Evolutionary conservation across 2,113 vertebrate species (phyloP).

Genomic region (Neomonachus schauinslandi): DNA sequence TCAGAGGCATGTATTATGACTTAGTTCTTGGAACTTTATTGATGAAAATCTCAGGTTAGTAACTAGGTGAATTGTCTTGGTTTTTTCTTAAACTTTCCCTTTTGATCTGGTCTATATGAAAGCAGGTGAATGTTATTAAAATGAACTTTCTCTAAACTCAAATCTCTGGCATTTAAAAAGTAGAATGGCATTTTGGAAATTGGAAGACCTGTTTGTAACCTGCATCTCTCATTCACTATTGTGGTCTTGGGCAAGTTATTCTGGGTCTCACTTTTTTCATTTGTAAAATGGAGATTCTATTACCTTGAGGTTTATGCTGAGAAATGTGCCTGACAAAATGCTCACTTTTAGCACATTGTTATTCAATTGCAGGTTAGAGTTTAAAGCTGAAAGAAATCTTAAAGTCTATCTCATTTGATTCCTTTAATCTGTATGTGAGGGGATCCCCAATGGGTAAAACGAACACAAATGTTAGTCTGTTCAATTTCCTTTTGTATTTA

Average conservation of each 20-base stretch:
- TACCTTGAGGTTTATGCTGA: not conserved
- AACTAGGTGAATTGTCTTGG: not conserved
- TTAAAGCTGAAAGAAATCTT: not conserved
- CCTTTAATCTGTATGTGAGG: not conserved
- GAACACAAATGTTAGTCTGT: not conserved
- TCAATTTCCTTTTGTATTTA: not conserved
- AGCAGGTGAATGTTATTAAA: not conserved
- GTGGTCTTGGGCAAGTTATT: not conserved
- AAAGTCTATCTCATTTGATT: not conserved
- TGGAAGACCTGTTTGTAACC: not conserved
- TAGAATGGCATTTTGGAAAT: not conserved
- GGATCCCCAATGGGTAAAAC: not conserved
- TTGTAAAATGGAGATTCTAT: not conserved
- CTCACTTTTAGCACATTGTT: not conserved
- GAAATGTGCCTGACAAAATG: not conserved
- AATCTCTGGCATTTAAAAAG: conserved; percentile 3
- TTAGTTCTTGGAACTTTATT: not conserved
- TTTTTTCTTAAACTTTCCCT: not conserved
- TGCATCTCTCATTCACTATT: not conserved
- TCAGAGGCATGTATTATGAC: not conserved
- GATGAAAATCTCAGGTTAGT: not conserved
- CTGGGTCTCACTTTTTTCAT: not conserved
- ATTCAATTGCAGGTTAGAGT: not conserved
- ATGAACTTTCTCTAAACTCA: not conserved
- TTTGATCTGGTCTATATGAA: not conserved